Percentiles rank a stretch among this genome's conserved stretches.
Conservation (phyloP, 2,113 vertebrate genomes). For the Reinhardtius hippoglossoides region DNA sequence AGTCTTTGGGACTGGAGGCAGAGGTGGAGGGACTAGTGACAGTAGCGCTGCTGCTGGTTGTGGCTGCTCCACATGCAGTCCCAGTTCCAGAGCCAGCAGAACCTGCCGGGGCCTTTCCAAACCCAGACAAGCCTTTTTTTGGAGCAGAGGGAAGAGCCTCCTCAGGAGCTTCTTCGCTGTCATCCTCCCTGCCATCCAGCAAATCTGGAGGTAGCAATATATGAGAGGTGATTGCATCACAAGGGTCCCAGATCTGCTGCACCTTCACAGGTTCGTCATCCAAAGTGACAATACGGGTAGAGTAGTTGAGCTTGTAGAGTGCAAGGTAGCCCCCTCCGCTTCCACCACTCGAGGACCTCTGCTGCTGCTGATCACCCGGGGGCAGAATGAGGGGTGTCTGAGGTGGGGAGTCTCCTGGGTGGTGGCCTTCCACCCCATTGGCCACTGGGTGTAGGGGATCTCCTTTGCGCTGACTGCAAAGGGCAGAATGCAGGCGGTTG, state of each 20-base stretch:
- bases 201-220: slow-evolving; percentile 97
- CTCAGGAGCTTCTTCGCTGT: slow-evolving; percentile 91
- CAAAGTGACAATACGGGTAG: slow-evolving; percentile 95
- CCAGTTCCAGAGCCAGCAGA: slow-evolving; percentile 37
- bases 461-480: slow-evolving; percentile 92
- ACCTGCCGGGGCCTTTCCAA: slow-evolving; percentile 31
- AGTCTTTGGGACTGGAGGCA: slow-evolving; percentile 84
- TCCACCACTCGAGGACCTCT: slow-evolving; percentile 57
- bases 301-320: slow-evolving; percentile 98
- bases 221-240: slow-evolving; percentile 95
- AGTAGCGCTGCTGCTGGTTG: slow-evolving; percentile 16
- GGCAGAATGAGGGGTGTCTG: slow-evolving; percentile 94
- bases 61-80: slow-evolving; percentile 60
- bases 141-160: slow-evolving; percentile 86
- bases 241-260: slow-evolving; percentile 95
- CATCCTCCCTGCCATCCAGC: slow-evolving; percentile 94
- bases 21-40: slow-evolving; percentile 38
- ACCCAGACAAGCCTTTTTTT: slow-evolving; percentile 80
- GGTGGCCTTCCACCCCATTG: slow-evolving; percentile 90
- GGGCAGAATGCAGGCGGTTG: slow-evolving; percentile 97
- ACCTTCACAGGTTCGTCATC: slow-evolving; percentile 96
- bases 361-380: slow-evolving; percentile 86
- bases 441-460: slow-evolving; percentile 85
- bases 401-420: slow-evolving; percentile 67
- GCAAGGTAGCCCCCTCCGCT: slow-evolving; percentile 91